These are phyloP conservation scores for Coptodon bakossiorum DNA, from an alignment of 2,113 vertebrate species.

Conservation along the genomic window DNA sequence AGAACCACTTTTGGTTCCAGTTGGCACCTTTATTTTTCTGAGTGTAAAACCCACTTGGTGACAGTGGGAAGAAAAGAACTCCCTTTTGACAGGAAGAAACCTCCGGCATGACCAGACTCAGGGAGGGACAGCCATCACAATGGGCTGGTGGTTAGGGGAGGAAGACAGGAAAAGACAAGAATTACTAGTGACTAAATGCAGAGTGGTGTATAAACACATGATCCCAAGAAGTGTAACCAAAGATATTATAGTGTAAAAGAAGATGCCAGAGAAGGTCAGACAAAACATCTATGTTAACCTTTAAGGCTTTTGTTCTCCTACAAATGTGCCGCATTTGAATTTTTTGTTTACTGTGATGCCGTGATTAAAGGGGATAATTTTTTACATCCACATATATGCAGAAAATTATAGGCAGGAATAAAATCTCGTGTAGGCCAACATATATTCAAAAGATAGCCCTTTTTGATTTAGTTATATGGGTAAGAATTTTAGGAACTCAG, in stretches of 20 bases:
- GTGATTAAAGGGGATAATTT: background rate
- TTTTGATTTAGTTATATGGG: background rate
- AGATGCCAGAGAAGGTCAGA: background rate
- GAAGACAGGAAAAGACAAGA: background rate
- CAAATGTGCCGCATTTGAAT: background rate
- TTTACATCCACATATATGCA: background rate
- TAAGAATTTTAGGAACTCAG: background rate
- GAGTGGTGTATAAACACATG: background rate
- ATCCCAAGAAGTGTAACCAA: background rate
- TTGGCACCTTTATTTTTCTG: too few relatives aligned
- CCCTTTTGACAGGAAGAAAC: background rate
- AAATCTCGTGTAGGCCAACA: background rate
- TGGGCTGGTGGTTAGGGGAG: background rate
- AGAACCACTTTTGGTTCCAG: too few relatives aligned
- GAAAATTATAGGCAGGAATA: background rate
- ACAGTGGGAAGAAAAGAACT: background rate
- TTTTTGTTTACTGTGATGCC: background rate
- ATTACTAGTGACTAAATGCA: background rate
- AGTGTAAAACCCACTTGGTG: background rate
- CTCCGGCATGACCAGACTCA: background rate
- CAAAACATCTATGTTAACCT: background rate
- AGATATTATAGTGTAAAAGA: background rate
- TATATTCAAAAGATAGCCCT: background rate
- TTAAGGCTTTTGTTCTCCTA: background rate
- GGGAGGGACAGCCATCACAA: background rate